phyloP scores from a whole-genome alignment of 1,140 invertebrate genomes.

The Meteorus sp. region DNA sequence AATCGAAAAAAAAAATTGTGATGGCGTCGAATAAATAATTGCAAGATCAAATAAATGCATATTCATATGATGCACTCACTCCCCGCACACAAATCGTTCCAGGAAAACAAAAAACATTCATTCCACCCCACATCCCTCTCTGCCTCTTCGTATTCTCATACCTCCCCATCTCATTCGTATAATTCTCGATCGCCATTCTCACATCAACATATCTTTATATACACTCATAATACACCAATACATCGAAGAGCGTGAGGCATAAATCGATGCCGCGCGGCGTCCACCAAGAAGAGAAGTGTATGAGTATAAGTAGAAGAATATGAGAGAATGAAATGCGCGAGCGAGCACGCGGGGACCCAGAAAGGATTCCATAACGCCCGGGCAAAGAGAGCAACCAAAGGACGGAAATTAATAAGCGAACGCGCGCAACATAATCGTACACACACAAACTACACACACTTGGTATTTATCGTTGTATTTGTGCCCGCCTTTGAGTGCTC shows the following conservation, averaged over 20 bases:
- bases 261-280: background rate
- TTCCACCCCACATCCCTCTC: conserved; percentile 14
- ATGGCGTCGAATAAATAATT: conserved; percentile 19
- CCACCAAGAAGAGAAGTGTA: background rate
- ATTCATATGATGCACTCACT: conserved; percentile 20
- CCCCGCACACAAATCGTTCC: too few relatives aligned
- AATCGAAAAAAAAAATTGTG: conserved; percentile 1
- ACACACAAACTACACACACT: background rate
- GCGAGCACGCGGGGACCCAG: conserved; percentile 1
- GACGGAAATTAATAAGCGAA: conserved; percentile 33
- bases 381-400: conserved; percentile 22
- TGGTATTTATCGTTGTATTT: background rate
- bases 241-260: too few relatives aligned
- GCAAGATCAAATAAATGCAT: conserved; percentile 26
- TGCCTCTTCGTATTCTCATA: background rate
- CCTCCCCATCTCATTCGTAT: background rate
- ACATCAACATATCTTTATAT: background rate
- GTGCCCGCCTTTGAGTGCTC: background rate
- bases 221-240: background rate
- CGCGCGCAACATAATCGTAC: conserved; percentile 1
- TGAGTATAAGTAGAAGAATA: conserved; percentile 20
- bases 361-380: conserved; percentile 34
- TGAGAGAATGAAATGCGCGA: background rate
- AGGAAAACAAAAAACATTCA: conserved; percentile 19
- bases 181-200: background rate